Percentiles rank a stretch among this genome's conserved stretches.
Evolutionary conservation across 1,140 invertebrate species (phyloP).

Genomic region (Drosophila yakuba): DNA sequence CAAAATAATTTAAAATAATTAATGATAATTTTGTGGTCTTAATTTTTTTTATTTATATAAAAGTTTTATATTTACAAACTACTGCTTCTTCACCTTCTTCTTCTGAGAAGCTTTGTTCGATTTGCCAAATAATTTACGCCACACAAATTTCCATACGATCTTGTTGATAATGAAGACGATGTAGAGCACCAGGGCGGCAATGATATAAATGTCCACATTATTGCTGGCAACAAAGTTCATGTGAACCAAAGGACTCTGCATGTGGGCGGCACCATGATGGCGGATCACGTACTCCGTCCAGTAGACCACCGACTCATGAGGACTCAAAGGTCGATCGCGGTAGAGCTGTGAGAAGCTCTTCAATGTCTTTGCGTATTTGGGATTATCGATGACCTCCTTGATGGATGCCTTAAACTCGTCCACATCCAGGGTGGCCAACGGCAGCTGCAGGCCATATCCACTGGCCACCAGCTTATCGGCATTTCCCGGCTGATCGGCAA

Average conservation of each 20-base stretch:
- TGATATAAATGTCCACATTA: slow-evolving; percentile 62
- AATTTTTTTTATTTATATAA: background rate
- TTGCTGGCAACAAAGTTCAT: slow-evolving; percentile 59
- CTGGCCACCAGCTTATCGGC: slow-evolving; percentile 84
- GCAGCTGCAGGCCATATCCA: slow-evolving; percentile 85
- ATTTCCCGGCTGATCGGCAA: slow-evolving; percentile 88
- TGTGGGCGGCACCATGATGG: slow-evolving; percentile 85
- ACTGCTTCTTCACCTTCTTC: slow-evolving; percentile 66
- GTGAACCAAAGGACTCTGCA: slow-evolving; percentile 82
- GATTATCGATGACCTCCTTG: slow-evolving; percentile 66
- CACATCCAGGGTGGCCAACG: slow-evolving; percentile 78
- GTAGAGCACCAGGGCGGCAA: slow-evolving; percentile 35
- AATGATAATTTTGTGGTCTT: slow-evolving; percentile 20
- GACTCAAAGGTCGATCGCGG: slow-evolving; percentile 72
- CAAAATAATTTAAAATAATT: slow-evolving; percentile 46
- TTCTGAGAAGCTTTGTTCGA: slow-evolving; percentile 45
- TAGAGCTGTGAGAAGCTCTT: slow-evolving; percentile 69
- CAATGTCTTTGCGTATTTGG: slow-evolving; percentile 59
- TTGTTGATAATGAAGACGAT: slow-evolving; percentile 41
- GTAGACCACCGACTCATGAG: slow-evolving; percentile 66
- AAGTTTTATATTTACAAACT: slow-evolving; percentile 12
- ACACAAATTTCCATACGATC: slow-evolving; percentile 54
- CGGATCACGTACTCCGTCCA: slow-evolving; percentile 84
- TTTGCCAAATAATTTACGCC: slow-evolving; percentile 44
- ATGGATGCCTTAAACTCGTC: slow-evolving; percentile 65